Evolutionary conservation across 2,113 vertebrate species (phyloP).

Genomic region (Pseudopodoces humilis): DNA sequence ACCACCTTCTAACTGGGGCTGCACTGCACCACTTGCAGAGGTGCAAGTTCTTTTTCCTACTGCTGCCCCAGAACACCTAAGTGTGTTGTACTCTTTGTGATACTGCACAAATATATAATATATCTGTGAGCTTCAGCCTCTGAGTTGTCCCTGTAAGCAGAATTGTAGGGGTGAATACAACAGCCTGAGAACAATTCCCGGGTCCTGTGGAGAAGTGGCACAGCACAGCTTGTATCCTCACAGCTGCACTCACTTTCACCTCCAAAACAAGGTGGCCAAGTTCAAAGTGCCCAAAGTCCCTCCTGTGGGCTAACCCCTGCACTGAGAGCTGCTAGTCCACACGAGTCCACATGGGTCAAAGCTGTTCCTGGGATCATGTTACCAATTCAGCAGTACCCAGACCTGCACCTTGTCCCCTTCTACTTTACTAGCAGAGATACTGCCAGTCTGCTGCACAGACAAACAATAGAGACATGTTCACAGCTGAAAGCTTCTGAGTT

Average conservation of each 20-base stretch:
- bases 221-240: background rate
- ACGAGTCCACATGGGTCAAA: rapidly evolving
- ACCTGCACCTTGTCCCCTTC: background rate
- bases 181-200: background rate
- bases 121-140: background rate
- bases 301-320: background rate
- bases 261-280: background rate
- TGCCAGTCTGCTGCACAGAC: background rate
- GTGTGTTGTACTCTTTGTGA: background rate
- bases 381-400: background rate
- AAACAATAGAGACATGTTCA: rapidly evolving
- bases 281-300: background rate
- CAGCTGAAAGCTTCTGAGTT: background rate
- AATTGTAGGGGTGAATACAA: background rate
- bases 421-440: background rate
- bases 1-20: background rate
- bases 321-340: background rate
- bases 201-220: background rate
- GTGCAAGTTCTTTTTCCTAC: background rate
- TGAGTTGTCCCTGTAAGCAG: background rate
- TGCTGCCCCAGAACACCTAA: background rate
- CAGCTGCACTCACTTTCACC: background rate
- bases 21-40: background rate
- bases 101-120: background rate
- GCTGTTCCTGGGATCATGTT: background rate